These are phyloP conservation scores for Forbesichthys papilliferus DNA, from an alignment of 2,113 vertebrate genomes.

Conservation along the genomic window DNA sequence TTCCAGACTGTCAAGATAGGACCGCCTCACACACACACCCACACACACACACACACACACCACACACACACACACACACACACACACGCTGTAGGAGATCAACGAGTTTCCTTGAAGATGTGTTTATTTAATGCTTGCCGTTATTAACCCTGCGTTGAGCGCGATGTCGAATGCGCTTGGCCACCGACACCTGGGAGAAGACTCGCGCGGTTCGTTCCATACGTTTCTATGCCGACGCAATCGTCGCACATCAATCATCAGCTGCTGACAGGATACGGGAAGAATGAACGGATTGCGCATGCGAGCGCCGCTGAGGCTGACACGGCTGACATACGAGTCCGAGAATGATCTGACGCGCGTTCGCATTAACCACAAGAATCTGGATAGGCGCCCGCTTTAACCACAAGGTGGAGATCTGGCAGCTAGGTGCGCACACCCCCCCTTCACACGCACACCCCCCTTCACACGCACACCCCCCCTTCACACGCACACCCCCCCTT, in stretches of 20 bases:
- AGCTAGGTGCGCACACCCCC: conserved; percentile 50
- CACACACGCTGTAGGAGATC: conserved; percentile 11
- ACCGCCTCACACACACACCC: neutral
- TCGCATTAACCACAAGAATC: conserved; percentile 51
- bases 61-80: neutral
- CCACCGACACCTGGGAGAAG: no score
- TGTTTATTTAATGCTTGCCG: conserved; percentile 4
- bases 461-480: conserved; percentile 8
- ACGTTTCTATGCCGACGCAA: neutral
- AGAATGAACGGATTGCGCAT: neutral
- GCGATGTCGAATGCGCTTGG: neutral
- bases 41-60: neutral
- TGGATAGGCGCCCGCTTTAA: conserved; percentile 47
- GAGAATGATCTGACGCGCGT: conserved; percentile 43
- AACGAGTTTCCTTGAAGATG: neutral
- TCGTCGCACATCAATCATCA: no score
- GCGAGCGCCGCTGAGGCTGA: no score
- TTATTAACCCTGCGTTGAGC: conserved; percentile 26
- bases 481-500: neutral
- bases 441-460: conserved; percentile 9
- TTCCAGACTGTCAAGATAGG: conserved; percentile 32
- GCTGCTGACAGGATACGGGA: neutral
- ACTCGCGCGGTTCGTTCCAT: no score
- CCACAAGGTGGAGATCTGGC: conserved; percentile 38
- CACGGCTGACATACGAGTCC: conserved; percentile 28